Conservation (phyloP, 2,888 invertebrate species). For the Eupithecia vulgata region DNA sequence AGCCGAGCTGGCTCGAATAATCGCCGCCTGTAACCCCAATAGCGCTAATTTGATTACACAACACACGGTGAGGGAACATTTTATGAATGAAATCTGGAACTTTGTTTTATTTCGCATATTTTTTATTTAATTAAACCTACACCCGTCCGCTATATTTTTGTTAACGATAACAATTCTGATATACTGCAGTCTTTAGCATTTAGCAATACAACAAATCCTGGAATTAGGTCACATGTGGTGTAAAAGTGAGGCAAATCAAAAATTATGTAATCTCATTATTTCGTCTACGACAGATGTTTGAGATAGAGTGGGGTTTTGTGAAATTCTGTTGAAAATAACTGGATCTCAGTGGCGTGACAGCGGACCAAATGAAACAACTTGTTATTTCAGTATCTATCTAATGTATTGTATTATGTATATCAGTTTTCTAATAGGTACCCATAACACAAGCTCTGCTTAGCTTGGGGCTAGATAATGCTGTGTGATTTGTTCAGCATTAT, state of each 20-base stretch:
- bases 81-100: constrained; percentile 70
- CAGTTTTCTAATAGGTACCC: no score
- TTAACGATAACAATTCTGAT: constrained; percentile 55
- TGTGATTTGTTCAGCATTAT: no score
- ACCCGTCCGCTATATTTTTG: constrained; percentile 62
- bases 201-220: constrained; percentile 50
- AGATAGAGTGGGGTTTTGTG: constrained; percentile 28
- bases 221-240: constrained; percentile 52
- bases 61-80: constrained; percentile 60
- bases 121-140: constrained; percentile 67
- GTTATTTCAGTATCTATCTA: no score
- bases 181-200: constrained; percentile 52
- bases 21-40: constrained; percentile 63
- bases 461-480: no score
- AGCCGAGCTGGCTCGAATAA: constrained; percentile 55
- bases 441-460: no score
- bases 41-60: constrained; percentile 67
- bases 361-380: constrained; percentile 2
- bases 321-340: constrained; percentile 26
- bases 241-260: constrained; percentile 46
- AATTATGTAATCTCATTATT: constrained; percentile 53
- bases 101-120: constrained; percentile 63
- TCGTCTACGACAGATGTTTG: constrained; percentile 42
- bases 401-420: no score
- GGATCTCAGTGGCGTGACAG: constrained; percentile 30